Evolutionary conservation across 2,113 vertebrate genomes (phyloP).

Genomic region (Paradisaea rubra): DNA sequence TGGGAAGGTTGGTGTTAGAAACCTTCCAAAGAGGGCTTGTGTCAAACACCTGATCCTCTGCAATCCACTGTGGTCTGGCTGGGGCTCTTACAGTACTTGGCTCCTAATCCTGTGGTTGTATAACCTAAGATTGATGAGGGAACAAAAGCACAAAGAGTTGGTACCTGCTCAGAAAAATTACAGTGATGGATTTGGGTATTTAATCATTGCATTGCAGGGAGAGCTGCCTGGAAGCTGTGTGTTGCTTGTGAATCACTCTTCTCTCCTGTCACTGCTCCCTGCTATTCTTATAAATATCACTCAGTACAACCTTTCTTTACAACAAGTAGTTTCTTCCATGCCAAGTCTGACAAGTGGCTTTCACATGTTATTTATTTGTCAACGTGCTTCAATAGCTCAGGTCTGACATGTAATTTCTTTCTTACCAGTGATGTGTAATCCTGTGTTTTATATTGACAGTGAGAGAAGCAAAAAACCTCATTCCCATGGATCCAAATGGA

Average conservation of each 20-base stretch:
- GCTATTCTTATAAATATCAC: not conserved
- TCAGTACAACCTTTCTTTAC: not conserved
- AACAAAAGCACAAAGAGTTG: not conserved
- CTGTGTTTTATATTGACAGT: slow-evolving; percentile 69
- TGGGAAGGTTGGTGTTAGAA: not conserved
- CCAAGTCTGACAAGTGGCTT: not conserved
- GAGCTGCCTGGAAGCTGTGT: not conserved
- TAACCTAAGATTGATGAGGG: not conserved
- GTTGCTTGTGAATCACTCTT: not conserved
- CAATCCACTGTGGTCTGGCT: not conserved
- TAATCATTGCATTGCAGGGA: not conserved
- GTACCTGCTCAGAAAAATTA: not conserved
- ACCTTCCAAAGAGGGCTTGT: not conserved
- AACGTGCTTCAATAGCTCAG: not conserved
- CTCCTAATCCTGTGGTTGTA: not conserved
- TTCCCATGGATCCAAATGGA: slow-evolving; percentile 97
- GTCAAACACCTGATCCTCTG: not conserved
- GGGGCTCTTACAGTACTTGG: not conserved
- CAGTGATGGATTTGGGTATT: not conserved
- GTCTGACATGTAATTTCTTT: not conserved
- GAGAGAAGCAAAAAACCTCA: slow-evolving; percentile 91
- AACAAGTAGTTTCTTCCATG: not conserved
- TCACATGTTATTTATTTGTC: not conserved
- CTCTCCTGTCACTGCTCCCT: not conserved
- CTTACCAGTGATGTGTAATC: not conserved